Percentiles rank a stretch among this genome's conserved stretches.
phyloP scores from a whole-genome alignment of 2,113 vertebrate genomes.

The Cyphomyrus plagiostoma region DNA sequence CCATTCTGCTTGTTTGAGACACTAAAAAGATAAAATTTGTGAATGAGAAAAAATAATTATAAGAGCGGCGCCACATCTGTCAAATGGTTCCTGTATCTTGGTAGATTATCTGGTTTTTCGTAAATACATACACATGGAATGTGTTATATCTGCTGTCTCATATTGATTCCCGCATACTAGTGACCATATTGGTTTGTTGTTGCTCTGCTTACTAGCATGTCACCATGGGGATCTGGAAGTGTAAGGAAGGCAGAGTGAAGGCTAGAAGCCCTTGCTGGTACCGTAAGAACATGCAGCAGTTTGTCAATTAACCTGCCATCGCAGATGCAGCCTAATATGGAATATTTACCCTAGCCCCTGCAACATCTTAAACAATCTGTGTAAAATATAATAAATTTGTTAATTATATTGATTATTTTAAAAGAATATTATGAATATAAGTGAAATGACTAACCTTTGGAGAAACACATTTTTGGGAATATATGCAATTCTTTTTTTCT shows the following conservation, averaged over 20 bases:
- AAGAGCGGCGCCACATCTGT: neutral
- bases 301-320: neutral
- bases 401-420: neutral
- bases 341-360: neutral
- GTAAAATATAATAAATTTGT: neutral
- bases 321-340: too few relatives aligned
- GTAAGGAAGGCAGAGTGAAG: neutral
- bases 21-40: neutral
- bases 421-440: neutral
- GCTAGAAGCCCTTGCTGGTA: neutral
- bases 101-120: neutral
- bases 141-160: neutral
- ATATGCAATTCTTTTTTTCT: neutral
- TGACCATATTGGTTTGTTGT: neutral
- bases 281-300: neutral
- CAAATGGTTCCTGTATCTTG: neutral
- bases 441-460: neutral
- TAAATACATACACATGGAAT: neutral
- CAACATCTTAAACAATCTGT: neutral
- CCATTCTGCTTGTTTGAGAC: neutral
- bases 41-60: neutral
- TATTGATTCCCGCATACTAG: neutral
- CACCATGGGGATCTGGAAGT: neutral
- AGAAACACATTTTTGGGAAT: neutral
- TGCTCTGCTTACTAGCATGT: neutral